Conservation (phyloP, 2,797 vertebrate genomes). For the Lepus townsendii region DNA sequence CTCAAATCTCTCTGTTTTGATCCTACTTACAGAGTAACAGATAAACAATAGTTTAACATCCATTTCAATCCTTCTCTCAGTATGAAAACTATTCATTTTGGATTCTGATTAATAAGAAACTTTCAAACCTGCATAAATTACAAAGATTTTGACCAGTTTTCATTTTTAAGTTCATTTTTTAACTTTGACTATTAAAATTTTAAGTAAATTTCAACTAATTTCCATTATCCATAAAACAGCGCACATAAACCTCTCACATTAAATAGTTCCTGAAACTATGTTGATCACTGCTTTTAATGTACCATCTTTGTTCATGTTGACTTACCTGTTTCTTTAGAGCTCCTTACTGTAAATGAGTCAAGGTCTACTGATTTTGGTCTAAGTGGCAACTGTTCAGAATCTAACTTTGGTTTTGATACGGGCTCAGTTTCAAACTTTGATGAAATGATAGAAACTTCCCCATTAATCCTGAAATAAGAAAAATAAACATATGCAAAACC, state of each 20-base stretch:
- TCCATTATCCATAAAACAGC: constrained; percentile 11
- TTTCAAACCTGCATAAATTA: neutral
- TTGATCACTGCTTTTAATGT: neutral
- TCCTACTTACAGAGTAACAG: neutral
- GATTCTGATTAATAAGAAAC: neutral
- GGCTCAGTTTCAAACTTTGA: constrained; percentile 94
- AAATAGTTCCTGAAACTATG: constrained; percentile 29
- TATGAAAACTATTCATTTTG: neutral
- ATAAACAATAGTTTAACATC: neutral
- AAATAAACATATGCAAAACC: constrained; percentile 28
- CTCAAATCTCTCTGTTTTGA: neutral
- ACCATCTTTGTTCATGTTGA: constrained; percentile 41
- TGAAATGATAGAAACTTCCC: constrained; percentile 92
- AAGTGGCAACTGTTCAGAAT: constrained; percentile 88
- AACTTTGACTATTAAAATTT: constrained; percentile 30
- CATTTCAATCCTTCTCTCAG: neutral
- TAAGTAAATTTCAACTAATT: constrained; percentile 34
- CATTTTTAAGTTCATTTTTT: constrained; percentile 38
- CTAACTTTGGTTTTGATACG: constrained; percentile 89
- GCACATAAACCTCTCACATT: constrained; percentile 16
- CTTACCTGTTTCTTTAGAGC: constrained; percentile 90
- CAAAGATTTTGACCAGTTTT: constrained; percentile 4
- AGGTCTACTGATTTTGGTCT: constrained; percentile 93
- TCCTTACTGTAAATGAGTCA: constrained; percentile 87
- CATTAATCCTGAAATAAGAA: constrained; percentile 92